These are phyloP conservation scores for Listronotus bonariensis DNA, from an alignment of 1,140 invertebrate genomes.

Conservation along the genomic window DNA sequence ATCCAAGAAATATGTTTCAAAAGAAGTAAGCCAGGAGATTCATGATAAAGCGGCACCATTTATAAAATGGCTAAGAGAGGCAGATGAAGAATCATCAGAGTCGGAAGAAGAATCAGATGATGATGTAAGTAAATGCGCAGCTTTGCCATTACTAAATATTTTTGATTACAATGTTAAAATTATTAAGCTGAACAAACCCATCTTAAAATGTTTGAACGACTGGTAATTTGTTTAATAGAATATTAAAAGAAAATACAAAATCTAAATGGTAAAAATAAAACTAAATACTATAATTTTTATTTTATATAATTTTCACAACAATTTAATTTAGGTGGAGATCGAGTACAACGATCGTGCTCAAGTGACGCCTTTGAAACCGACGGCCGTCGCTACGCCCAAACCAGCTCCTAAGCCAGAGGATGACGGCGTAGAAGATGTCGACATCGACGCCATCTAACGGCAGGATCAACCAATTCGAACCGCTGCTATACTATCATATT, in stretches of 20 bases:
- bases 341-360: slow-evolving; percentile 87
- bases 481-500: slow-evolving; percentile 10
- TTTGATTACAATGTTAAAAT: too few species aligned
- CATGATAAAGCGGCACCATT: slow-evolving; percentile 91
- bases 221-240: too few species aligned
- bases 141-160: too few species aligned
- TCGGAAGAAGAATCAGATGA: slow-evolving; percentile 72
- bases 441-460: slow-evolving; percentile 88
- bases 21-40: slow-evolving; percentile 90
- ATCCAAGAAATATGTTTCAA: slow-evolving; percentile 91
- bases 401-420: slow-evolving; percentile 66
- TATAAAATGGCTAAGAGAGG: slow-evolving; percentile 95
- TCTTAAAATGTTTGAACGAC: too few species aligned
- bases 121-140: slow-evolving; percentile 53
- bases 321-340: slow-evolving; percentile 56
- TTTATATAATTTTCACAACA: too few species aligned
- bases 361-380: slow-evolving; percentile 72
- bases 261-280: too few species aligned
- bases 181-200: too few species aligned
- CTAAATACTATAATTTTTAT: too few species aligned
- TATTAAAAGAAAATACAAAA: too few species aligned
- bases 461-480: background rate
- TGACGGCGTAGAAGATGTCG: slow-evolving; percentile 76
- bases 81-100: slow-evolving; percentile 86
- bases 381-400: slow-evolving; percentile 53